Evolutionary conservation across 2,797 vertebrate species (phyloP).

Genomic region (Rhadinocentrus ornatus): DNA sequence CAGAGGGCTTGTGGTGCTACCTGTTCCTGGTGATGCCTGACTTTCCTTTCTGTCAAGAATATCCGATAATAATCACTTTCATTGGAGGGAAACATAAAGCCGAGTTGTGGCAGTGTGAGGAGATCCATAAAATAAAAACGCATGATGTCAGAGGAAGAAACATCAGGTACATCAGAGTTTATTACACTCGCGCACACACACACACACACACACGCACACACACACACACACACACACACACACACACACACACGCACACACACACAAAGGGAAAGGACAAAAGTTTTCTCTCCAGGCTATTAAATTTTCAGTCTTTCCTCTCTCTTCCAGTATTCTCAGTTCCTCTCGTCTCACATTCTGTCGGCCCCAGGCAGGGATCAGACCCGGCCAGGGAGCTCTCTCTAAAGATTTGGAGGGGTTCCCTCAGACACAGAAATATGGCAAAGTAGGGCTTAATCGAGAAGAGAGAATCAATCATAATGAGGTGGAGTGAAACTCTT

Average conservation of each 20-base stretch:
- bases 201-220: too few relatives aligned
- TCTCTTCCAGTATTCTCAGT: constrained; percentile 19
- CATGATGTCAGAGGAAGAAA: constrained; percentile 25
- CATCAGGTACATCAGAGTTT: constrained; percentile 14
- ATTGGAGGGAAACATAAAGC: background rate
- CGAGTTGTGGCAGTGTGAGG: constrained; percentile 15
- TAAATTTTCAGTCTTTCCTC: constrained; percentile 34
- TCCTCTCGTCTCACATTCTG: constrained; percentile 38
- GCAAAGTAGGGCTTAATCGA: constrained; percentile 34
- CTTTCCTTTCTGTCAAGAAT: constrained; percentile 11
- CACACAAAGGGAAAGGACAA: background rate
- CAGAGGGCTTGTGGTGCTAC: background rate
- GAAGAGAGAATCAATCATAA: constrained; percentile 32
- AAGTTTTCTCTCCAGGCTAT: constrained; percentile 29
- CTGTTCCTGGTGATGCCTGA: constrained; percentile 23
- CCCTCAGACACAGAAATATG: constrained; percentile 42
- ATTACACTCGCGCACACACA: background rate
- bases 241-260: too few relatives aligned
- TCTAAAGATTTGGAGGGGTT: constrained; percentile 48
- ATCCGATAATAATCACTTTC: constrained; percentile 3
- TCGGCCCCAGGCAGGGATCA: constrained; percentile 59
- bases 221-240: too few relatives aligned
- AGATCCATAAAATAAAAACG: constrained; percentile 40
- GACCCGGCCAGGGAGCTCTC: constrained; percentile 47
- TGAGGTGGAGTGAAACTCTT: constrained; percentile 45